Conservation (phyloP, 1,140 invertebrate species). For the Homalodisca vitripennis region DNA sequence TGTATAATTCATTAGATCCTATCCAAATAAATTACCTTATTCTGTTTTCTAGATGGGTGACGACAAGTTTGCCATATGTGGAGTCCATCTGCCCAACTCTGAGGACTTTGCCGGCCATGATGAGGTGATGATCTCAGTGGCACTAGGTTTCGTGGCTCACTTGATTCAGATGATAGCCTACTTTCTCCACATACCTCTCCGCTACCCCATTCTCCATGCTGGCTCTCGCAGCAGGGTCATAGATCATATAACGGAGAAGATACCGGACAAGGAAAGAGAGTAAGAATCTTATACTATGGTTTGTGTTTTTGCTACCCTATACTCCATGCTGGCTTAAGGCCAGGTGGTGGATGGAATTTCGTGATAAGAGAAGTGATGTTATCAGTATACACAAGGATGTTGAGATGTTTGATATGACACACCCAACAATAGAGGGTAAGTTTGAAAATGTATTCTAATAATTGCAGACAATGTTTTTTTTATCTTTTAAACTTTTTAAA, state of each 20-base stretch:
- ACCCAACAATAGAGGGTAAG: too few species aligned
- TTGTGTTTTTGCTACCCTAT: neutral
- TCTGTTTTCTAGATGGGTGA: conserved; percentile 50
- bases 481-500: too few species aligned
- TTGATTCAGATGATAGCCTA: conserved; percentile 74
- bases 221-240: conserved; percentile 75
- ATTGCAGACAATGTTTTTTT: too few species aligned
- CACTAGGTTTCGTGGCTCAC: conserved; percentile 79
- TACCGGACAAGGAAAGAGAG: conserved; percentile 74
- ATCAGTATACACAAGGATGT: too few species aligned
- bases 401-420: too few species aligned
- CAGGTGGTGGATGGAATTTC: conserved; percentile 23
- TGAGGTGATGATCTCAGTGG: conserved; percentile 68
- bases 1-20: neutral
- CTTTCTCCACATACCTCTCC: conserved; percentile 76
- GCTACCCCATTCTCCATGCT: conserved; percentile 73
- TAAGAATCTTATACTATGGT: conserved; percentile 48
- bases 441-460: too few species aligned
- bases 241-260: conserved; percentile 69
- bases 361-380: too few species aligned
- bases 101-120: conserved; percentile 61
- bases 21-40: too few species aligned
- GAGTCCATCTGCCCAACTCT: conserved; percentile 72
- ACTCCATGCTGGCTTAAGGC: neutral
- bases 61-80: conserved; percentile 64